Evolutionary conservation across 2,888 invertebrate species (phyloP), one percentile per base, ranked within the genome.

Genomic region (Lampropteryx suffumata): DNA sequence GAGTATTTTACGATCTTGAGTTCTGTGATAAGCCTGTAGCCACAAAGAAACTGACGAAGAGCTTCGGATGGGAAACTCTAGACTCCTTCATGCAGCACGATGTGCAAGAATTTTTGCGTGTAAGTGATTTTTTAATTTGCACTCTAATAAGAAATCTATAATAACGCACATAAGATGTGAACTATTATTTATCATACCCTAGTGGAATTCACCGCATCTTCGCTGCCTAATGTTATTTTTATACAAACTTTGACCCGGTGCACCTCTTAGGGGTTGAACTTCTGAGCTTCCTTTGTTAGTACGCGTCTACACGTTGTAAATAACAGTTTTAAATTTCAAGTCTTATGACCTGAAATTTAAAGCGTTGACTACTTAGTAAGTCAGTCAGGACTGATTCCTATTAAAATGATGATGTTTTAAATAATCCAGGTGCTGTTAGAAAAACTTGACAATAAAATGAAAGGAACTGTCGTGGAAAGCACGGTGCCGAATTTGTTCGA

Each of bases 71-170:
- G 99, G 99, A 99, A 83, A 98, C 99, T 0, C 90, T 99, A 27
- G 99, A 99, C 79, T 98, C 99, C 1, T 99, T 99, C 84, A 99
- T 99, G 98, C 99, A 99, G 78, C 99, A 99, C 82, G 99, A 97
- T 79, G 96, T 97, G 0, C 97, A 95, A 89, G 98, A 95, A 90
- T 97, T 96, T 79, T 84, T 96, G 54, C 92, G 96, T 73, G 96
- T 94, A 61, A 72, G 42, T 48, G 8, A 9, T 26, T 9, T 26
- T 36, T 10, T 1, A 36, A 0, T 7, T 1, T 26, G 8, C 10
- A 4, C 17, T 17, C 4, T 17, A 17, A 3, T 2, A 2, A 17
- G 3, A 17, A 2, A 17, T 17, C 1, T 7, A 26, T 26, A 17
- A 17, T 17, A 17, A 36, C 7, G 7, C 6, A 6, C 21, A 5